phyloP scores from a whole-genome alignment of 1,140 invertebrate species.

The Zaprionus inermis region DNA sequence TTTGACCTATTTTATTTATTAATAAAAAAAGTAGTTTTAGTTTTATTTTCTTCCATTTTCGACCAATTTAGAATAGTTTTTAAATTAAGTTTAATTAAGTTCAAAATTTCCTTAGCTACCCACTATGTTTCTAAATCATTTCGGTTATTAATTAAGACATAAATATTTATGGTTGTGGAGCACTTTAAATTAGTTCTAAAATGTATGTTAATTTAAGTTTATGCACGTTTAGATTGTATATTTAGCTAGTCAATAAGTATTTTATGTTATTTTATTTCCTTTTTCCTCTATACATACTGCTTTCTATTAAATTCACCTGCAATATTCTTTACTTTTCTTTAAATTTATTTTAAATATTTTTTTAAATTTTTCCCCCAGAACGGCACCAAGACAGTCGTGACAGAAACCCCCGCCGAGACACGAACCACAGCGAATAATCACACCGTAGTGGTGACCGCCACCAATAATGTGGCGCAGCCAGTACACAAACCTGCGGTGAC shows the following conservation, averaged over 20 bases:
- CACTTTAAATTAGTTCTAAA: neutral
- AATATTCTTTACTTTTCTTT: constrained; percentile 6
- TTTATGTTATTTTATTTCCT: neutral
- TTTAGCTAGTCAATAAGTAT: neutral
- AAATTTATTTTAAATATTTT: constrained; percentile 8
- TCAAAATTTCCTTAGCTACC: neutral
- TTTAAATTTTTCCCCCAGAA: constrained; percentile 43
- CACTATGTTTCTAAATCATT: neutral
- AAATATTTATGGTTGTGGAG: constrained; percentile 11
- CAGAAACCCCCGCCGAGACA: constrained; percentile 56
- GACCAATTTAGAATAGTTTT: neutral
- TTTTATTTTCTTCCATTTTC: neutral
- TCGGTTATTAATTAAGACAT: neutral
- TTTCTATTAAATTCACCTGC: neutral
- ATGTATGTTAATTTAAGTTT: constrained; percentile 16
- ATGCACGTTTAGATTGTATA: neutral
- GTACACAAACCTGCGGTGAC: constrained; percentile 57
- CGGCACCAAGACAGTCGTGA: constrained; percentile 63
- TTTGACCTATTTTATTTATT: constrained; percentile 15
- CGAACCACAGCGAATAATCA: constrained; percentile 60
- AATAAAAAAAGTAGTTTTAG: constrained; percentile 13
- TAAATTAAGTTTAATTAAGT: neutral
- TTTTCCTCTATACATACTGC: neutral
- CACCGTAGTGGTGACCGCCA: constrained; percentile 46
- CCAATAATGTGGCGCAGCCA: constrained; percentile 37